These are phyloP conservation scores for Tiliacea citrago DNA, from an alignment of 2,888 invertebrate species.

Conservation along the genomic window DNA sequence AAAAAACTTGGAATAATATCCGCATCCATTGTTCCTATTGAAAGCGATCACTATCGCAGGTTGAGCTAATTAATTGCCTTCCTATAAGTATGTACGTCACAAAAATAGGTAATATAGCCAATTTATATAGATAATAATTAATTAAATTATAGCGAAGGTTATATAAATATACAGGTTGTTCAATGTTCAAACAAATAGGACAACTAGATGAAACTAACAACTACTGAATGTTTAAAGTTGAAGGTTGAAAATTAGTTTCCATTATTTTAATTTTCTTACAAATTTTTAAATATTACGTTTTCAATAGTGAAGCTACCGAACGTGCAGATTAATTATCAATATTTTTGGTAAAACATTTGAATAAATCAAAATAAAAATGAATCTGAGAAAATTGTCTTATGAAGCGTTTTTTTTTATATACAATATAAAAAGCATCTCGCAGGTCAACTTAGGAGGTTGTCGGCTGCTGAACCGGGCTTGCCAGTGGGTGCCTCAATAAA, in stretches of 20 bases:
- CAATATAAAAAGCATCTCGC: no score
- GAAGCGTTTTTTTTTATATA: no score
- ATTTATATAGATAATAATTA: slow-evolving; percentile 34
- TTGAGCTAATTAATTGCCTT: slow-evolving; percentile 36
- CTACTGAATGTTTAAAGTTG: not conserved
- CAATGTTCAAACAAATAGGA: not conserved
- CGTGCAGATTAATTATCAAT: no score
- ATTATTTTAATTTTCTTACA: not conserved
- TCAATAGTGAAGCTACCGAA: no score
- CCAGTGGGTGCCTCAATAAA: no score
- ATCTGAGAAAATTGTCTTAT: not conserved
- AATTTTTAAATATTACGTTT: not conserved
- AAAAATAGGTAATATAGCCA: slow-evolving; percentile 33
- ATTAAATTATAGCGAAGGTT: slow-evolving; percentile 40
- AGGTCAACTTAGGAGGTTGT: no score
- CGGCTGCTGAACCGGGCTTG: no score
- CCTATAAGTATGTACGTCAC: slow-evolving; percentile 26
- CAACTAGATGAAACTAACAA: not conserved
- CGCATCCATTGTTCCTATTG: slow-evolving; percentile 23
- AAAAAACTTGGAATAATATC: slow-evolving; percentile 24
- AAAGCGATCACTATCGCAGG: slow-evolving; percentile 9
- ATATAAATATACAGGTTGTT: slow-evolving; percentile 3
- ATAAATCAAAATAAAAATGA: not conserved
- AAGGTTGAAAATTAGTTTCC: not conserved
- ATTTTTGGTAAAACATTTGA: not conserved